Evolutionary conservation across 2,113 vertebrate genomes (phyloP).

Genomic region (Odobenus rosmarus): DNA sequence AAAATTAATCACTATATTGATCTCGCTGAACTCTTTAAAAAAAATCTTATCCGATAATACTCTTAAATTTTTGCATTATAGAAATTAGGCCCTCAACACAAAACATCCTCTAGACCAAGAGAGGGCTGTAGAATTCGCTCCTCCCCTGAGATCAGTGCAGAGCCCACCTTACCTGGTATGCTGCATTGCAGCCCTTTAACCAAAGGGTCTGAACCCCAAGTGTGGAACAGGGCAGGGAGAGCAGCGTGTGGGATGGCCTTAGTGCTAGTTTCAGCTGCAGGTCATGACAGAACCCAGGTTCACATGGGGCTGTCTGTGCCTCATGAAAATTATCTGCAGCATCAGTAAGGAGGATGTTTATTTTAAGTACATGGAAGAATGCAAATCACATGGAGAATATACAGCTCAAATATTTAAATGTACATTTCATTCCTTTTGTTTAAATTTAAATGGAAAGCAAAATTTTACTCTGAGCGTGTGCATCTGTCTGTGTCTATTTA

Average conservation of each 20-base stretch:
- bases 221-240: slow-evolving; percentile 85
- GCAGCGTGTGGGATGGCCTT: slow-evolving; percentile 82
- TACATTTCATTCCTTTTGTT: slow-evolving; percentile 22
- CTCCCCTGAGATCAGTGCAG: slow-evolving; percentile 81
- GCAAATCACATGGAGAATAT: not conserved
- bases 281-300: slow-evolving; percentile 42
- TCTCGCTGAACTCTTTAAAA: not conserved
- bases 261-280: slow-evolving; percentile 77
- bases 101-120: slow-evolving; percentile 70
- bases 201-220: slow-evolving; percentile 84
- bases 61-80: slow-evolving; percentile 36
- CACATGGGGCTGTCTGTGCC: not conserved
- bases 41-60: not conserved
- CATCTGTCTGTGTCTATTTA: slow-evolving; percentile 27
- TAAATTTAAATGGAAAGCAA: not conserved
- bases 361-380: slow-evolving; percentile 14
- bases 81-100: slow-evolving; percentile 54
- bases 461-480: not conserved
- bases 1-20: not conserved
- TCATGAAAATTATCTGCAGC: not conserved
- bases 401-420: not conserved
- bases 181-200: slow-evolving; percentile 83
- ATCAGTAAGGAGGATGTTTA: slow-evolving; percentile 55
- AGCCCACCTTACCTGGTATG: slow-evolving; percentile 84
- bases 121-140: slow-evolving; percentile 79